Conservation (phyloP, 1,140 invertebrate species). For the Sycophaga agraensis region DNA sequence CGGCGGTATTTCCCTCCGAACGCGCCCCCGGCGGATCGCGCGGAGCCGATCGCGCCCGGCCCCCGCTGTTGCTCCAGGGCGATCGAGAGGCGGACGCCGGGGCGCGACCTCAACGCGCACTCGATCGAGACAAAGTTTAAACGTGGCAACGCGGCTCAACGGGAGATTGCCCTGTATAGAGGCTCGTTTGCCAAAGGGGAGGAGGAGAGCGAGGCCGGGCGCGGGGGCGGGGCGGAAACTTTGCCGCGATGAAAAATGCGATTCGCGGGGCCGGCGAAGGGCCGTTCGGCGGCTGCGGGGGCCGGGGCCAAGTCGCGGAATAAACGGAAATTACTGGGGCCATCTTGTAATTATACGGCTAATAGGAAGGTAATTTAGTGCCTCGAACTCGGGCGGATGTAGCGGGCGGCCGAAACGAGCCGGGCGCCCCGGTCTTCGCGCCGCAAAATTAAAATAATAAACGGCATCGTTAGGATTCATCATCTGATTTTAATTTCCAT, state of each 20-base stretch:
- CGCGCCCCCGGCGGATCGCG: too few relatives aligned
- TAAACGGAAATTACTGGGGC: slow-evolving; percentile 60
- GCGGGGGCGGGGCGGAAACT: neutral
- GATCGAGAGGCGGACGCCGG: too few relatives aligned
- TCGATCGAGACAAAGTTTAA: too few relatives aligned
- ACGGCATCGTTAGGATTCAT: slow-evolving; percentile 61
- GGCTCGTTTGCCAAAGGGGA: too few relatives aligned
- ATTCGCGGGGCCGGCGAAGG: slow-evolving; percentile 30
- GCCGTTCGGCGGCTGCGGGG: slow-evolving; percentile 21
- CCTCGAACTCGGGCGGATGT: slow-evolving; percentile 49
- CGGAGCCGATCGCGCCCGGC: too few relatives aligned
- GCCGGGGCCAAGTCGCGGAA: slow-evolving; percentile 49
- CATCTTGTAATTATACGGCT: slow-evolving; percentile 61
- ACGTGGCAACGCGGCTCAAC: too few relatives aligned
- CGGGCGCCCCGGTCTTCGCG: slow-evolving; percentile 43
- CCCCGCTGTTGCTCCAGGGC: too few relatives aligned
- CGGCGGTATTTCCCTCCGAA: too few relatives aligned
- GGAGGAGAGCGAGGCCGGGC: too few relatives aligned
- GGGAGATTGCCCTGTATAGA: too few relatives aligned
- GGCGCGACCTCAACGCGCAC: too few relatives aligned
- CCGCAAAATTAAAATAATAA: slow-evolving; percentile 60
- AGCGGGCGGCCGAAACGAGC: slow-evolving; percentile 36
- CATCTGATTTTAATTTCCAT: slow-evolving; percentile 62
- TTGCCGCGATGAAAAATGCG: slow-evolving; percentile 36
- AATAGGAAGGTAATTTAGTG: slow-evolving; percentile 61